Base-by-base conservation (phyloP, 2,888 invertebrate species). In the Dasysyrphus albostriatus region DNA sequence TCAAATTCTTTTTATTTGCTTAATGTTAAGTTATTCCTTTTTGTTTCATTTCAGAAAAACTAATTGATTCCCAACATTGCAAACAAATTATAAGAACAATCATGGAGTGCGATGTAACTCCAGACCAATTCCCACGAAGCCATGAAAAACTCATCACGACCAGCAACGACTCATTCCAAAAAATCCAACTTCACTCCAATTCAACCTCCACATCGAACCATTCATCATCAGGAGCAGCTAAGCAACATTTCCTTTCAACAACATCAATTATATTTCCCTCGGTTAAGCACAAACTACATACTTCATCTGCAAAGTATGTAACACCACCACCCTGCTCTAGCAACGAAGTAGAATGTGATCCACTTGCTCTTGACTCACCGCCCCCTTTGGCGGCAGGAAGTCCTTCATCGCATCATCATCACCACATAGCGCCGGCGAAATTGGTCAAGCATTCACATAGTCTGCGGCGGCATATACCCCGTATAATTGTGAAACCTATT, bases 401-500 rank as follows among this genome's bases (percentile, higher is more conserved):
- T 63, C 76, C 79, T n/a, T 56, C 83, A 19, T 49, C 63, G 9
- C 70, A 83, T 74, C 84, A 87, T 79, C 88, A 83, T 74, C 81
- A 79, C 61, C 80, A 83, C 56, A 88, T 88, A 63, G 79, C 88
- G 61, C 83, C 88, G 32, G 84, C 76, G n/a, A 83, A 87, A 73
- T 16, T 88, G 54, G 95, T 96, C 91, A 97, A 97, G 93, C 97
- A 97, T 93, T 96, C 95, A 58, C 92, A 95, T 93, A 93, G 94
- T 94, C 93, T 95, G 93, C 92, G 94, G 89, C 93, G 95, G 90
- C 93, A 95, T 89, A 92, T 96, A 90, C 96, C 97, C 83, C 94
- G 97, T 90, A 96, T 97, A 89, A 96, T 97, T 90, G 96, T 97
- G 51, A 97, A 97, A 92, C 96, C 96, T 10, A 93, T 97, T 91